phyloP scores from a whole-genome alignment of 2,888 invertebrate species.

The Patella ulyssiponensis region DNA sequence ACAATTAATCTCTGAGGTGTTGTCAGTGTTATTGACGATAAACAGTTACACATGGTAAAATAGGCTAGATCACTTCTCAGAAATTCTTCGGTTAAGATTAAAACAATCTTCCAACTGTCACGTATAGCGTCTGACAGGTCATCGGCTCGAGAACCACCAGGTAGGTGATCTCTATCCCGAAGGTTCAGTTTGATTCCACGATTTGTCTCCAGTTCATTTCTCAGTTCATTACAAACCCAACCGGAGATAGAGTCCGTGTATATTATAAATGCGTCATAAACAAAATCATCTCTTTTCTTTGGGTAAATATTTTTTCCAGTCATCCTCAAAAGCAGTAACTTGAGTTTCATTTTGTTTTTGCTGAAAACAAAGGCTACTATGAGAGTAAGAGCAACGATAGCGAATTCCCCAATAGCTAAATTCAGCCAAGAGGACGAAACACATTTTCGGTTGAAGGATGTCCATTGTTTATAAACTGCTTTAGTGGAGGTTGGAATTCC shows the following conservation, averaged over 20 bases:
- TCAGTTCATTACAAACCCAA: not conserved
- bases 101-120: not conserved
- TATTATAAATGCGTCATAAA: not conserved
- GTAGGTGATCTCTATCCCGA: not conserved
- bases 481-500: not conserved
- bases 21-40: not conserved
- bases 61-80: not conserved
- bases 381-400: not conserved
- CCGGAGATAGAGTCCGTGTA: not conserved
- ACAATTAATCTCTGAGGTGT: not conserved
- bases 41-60: not conserved
- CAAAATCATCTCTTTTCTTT: not conserved
- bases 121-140: not conserved
- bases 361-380: not conserved
- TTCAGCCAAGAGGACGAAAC: not conserved
- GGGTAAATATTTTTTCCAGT: slow-evolving; percentile 1
- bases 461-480: not conserved
- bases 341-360: not conserved
- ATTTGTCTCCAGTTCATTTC: not conserved
- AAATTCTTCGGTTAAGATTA: not conserved
- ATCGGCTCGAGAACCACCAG: not conserved
- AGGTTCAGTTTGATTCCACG: not conserved
- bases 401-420: not conserved
- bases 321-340: not conserved
- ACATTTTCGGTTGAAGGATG: not conserved